phyloP scores from a whole-genome alignment of 2,113 vertebrate genomes.

The Danionella cerebrum region DNA sequence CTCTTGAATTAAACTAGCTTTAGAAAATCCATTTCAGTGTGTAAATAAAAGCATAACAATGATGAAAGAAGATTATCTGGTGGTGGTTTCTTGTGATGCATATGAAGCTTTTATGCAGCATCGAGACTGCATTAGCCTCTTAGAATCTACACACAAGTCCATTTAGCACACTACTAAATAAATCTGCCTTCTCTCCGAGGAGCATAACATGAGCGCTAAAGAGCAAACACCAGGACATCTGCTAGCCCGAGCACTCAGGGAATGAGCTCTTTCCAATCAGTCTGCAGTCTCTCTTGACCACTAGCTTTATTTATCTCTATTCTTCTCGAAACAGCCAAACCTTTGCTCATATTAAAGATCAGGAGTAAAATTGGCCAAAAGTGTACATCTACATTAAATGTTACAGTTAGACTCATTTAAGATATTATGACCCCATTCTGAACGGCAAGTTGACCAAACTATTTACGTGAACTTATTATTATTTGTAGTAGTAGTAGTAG shows the following conservation, averaged over 20 bases:
- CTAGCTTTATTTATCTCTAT: neutral
- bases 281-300: constrained; percentile 4
- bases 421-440: too few relatives aligned
- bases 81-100: neutral
- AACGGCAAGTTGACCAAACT: too few relatives aligned
- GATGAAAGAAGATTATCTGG: too few relatives aligned
- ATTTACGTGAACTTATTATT: too few relatives aligned
- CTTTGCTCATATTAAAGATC: neutral
- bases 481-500: too few relatives aligned
- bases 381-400: too few relatives aligned
- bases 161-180: constrained; percentile 35
- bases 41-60: too few relatives aligned
- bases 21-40: too few relatives aligned
- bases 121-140: constrained; percentile 16
- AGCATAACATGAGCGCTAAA: constrained; percentile 20
- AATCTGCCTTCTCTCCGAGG: constrained; percentile 30
- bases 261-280: constrained; percentile 12
- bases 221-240: constrained; percentile 5
- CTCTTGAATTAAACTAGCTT: too few relatives aligned
- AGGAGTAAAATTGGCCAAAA: neutral
- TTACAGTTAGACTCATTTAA: too few relatives aligned
- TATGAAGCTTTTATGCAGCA: neutral
- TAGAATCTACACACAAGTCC: constrained; percentile 35
- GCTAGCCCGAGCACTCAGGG: constrained; percentile 2
- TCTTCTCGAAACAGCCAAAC: neutral